Conservation (phyloP, 2,888 invertebrate genomes). For the Tachina lurida region DNA sequence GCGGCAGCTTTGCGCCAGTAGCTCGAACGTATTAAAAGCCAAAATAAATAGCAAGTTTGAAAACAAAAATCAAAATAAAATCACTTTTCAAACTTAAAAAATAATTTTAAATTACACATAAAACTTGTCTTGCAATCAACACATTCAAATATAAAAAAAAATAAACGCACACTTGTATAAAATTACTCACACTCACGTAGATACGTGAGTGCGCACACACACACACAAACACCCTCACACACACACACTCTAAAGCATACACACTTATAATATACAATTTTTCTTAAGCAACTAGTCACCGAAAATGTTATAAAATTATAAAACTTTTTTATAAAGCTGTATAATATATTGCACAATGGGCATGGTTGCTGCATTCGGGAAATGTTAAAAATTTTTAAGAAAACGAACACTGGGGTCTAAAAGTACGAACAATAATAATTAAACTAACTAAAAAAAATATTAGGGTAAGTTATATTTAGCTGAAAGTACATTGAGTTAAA, state of each 20-base stretch:
- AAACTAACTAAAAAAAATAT: too few relatives aligned
- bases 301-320: not conserved
- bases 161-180: not conserved
- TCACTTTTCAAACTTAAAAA: conserved; percentile 43
- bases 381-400: too few relatives aligned
- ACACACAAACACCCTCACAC: not conserved
- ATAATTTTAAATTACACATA: conserved; percentile 52
- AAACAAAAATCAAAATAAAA: conserved; percentile 53
- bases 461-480: too few relatives aligned
- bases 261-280: not conserved
- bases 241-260: not conserved
- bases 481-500: too few relatives aligned
- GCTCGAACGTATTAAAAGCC: not conserved
- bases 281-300: not conserved
- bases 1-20: conserved; percentile 22
- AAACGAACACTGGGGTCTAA: too few relatives aligned
- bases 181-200: not conserved
- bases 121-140: conserved; percentile 68
- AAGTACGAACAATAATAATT: too few relatives aligned
- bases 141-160: conserved; percentile 42
- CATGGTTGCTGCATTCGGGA: too few relatives aligned
- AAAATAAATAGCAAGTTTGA: conserved; percentile 31
- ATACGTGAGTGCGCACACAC: not conserved
- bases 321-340: not conserved
- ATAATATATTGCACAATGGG: not conserved